Percentiles rank a stretch among this genome's conserved stretches.
Conservation (phyloP, 2,888 invertebrate genomes). For the Parnassius apollo region DNA sequence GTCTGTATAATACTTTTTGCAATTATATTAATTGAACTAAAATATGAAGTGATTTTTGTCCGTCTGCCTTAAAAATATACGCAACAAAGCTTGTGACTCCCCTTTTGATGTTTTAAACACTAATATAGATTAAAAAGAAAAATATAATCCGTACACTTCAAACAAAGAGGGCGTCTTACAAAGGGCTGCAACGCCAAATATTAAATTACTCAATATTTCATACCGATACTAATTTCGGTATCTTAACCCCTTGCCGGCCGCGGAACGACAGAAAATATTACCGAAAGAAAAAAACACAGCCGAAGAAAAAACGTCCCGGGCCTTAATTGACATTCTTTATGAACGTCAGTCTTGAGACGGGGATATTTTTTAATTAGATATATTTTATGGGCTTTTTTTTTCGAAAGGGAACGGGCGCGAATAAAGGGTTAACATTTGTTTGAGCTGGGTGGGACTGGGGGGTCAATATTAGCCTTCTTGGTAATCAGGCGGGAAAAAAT, state of each 20-base stretch:
- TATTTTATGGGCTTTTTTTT: slow-evolving; percentile 81
- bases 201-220: slow-evolving; percentile 81
- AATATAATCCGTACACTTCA: slow-evolving; percentile 35
- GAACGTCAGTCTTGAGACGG: slow-evolving; percentile 78
- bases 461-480: slow-evolving; percentile 77
- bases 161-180: slow-evolving; percentile 44
- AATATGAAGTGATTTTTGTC: no score
- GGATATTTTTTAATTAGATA: slow-evolving; percentile 83
- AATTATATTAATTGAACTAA: no score
- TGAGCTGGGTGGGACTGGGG: slow-evolving; percentile 61
- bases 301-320: slow-evolving; percentile 67
- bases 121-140: slow-evolving; percentile 49
- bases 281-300: slow-evolving; percentile 44
- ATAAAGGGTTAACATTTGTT: slow-evolving; percentile 81
- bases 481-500: slow-evolving; percentile 80
- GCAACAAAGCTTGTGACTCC: not conserved
- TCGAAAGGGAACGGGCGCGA: slow-evolving; percentile 70
- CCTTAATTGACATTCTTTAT: slow-evolving; percentile 82
- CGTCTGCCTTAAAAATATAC: not conserved
- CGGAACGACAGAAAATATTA: slow-evolving; percentile 71
- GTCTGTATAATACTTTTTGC: no score
- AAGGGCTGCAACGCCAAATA: slow-evolving; percentile 57
- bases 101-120: slow-evolving; percentile 35
- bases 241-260: slow-evolving; percentile 77
- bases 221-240: slow-evolving; percentile 80